Evolutionary conservation across 2,797 vertebrate genomes (phyloP).

Genomic region (Pogonophryne albipinna): DNA sequence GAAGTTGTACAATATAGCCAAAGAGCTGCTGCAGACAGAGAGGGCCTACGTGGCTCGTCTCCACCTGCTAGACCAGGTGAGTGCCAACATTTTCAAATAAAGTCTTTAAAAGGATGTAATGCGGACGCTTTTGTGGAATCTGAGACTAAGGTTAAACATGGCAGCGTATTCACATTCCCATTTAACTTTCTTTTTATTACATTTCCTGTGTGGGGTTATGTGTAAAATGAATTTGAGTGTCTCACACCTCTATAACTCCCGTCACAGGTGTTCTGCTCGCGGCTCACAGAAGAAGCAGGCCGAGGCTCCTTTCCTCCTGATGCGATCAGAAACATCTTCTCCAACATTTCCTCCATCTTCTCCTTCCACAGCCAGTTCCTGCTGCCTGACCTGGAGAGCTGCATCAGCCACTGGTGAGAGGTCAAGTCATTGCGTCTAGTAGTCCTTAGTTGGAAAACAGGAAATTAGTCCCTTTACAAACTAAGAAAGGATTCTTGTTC

Average conservation of each 20-base stretch:
- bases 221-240: too few species aligned
- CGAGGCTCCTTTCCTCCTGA: constrained; percentile 88
- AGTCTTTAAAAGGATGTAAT: too few species aligned
- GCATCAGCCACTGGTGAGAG: constrained; percentile 89
- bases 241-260: not conserved
- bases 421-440: not conserved
- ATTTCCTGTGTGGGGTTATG: not conserved
- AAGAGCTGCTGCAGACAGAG: constrained; percentile 92
- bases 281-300: constrained; percentile 86
- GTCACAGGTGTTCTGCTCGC: constrained; percentile 88
- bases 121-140: not conserved
- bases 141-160: not conserved
- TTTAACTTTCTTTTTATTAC: not conserved
- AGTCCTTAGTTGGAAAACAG: too few species aligned
- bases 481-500: too few species aligned
- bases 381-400: constrained; percentile 89
- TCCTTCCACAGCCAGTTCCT: constrained; percentile 92
- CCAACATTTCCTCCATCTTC: constrained; percentile 93
- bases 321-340: constrained; percentile 91
- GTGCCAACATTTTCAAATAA: constrained; percentile 1
- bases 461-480: too few species aligned
- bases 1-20: constrained; percentile 85
- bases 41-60: constrained; percentile 90
- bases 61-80: constrained; percentile 90
- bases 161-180: not conserved